Evolutionary conservation across 30 jellyfish, hydroid and myxozoan species (phyloP).

Genomic region (Morbakka virulenta): DNA sequence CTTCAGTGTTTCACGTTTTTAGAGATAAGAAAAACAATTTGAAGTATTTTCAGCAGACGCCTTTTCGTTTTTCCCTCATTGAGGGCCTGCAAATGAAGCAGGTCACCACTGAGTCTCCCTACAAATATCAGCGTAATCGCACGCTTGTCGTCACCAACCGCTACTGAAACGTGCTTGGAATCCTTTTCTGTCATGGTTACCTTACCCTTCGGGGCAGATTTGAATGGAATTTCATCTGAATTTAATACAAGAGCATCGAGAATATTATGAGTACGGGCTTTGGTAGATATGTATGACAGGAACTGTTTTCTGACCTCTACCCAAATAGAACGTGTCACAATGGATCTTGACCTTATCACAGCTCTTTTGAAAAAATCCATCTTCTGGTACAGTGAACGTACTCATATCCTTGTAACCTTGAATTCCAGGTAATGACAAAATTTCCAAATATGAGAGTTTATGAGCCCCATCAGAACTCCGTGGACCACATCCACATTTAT

Average conservation of each 20-base stretch:
- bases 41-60: not conserved
- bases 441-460: too few species aligned
- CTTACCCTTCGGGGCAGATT: too few species aligned
- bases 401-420: too few species aligned
- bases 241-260: not conserved
- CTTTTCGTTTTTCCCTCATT: not conserved
- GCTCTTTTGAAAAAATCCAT: not conserved
- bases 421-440: too few species aligned
- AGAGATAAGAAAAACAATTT: not conserved
- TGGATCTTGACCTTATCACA: not conserved
- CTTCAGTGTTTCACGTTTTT: not conserved
- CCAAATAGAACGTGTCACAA: not conserved
- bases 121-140: not conserved
- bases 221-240: not conserved
- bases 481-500: too few species aligned
- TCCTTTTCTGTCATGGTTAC: too few species aligned
- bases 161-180: not conserved
- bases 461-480: too few species aligned
- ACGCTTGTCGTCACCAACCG: not conserved
- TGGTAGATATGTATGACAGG: not conserved
- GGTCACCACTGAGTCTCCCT: not conserved
- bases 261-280: not conserved
- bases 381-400: not conserved
- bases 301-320: not conserved
- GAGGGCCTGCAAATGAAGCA: not conserved